phyloP scores from a whole-genome alignment of 2,888 invertebrate species.

The Eudemis profundana region DNA sequence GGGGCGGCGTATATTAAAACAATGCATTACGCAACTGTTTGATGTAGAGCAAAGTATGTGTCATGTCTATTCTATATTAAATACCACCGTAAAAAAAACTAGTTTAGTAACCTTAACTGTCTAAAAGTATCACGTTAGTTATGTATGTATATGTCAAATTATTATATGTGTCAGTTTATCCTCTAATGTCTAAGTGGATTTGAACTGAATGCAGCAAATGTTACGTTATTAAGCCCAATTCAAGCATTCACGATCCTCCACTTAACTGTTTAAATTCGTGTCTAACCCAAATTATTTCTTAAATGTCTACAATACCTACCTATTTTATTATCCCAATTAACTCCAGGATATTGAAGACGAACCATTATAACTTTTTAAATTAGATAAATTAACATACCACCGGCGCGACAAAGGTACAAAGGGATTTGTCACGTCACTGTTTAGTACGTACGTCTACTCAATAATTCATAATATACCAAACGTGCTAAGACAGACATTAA shows the following conservation, averaged over 20 bases:
- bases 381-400: slow-evolving; percentile 27
- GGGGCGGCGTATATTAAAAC: slow-evolving; percentile 37
- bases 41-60: slow-evolving; percentile 30
- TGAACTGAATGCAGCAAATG: neutral
- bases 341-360: neutral
- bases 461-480: slow-evolving; percentile 74
- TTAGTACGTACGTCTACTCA: slow-evolving; percentile 60
- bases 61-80: slow-evolving; percentile 13
- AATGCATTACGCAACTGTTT: slow-evolving; percentile 33
- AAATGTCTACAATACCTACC: neutral
- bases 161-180: neutral
- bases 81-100: slow-evolving; percentile 6
- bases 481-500: slow-evolving; percentile 76
- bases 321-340: neutral
- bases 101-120: slow-evolving; percentile 5
- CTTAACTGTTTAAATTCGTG: neutral
- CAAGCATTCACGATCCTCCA: neutral
- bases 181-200: neutral
- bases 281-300: neutral
- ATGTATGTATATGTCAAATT: no score
- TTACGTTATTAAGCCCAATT: neutral
- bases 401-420: slow-evolving; percentile 37
- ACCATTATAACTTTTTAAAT: slow-evolving; percentile 10
- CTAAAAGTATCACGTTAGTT: no score
- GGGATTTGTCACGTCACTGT: slow-evolving; percentile 39